These are phyloP conservation scores for Motacilla alba DNA, from an alignment of 2,113 vertebrate species.

Conservation along the genomic window DNA sequence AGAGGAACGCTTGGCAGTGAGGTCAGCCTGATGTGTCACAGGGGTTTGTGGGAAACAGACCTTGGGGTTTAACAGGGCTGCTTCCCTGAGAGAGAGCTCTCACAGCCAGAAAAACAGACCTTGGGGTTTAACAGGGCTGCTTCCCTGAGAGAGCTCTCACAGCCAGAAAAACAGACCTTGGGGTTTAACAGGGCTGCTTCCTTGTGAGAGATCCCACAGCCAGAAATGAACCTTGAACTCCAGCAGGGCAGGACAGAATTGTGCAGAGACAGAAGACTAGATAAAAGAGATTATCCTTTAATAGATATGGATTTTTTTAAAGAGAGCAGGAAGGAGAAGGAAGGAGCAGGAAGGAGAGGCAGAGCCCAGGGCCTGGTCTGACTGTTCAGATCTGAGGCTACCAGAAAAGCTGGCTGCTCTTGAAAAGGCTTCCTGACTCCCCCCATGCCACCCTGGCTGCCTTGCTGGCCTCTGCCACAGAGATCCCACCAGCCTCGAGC, in stretches of 20 bases:
- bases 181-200: not conserved
- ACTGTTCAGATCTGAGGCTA: not conserved
- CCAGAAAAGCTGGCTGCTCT: not conserved
- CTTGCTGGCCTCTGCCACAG: not conserved
- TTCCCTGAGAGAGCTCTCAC: not conserved
- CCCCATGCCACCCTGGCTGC: not conserved
- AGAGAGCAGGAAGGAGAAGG: not conserved
- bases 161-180: not conserved
- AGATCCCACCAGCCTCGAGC: not conserved
- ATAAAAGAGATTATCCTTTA: not conserved
- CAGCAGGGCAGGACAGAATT: not conserved
- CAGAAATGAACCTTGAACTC: not conserved
- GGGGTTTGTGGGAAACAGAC: not conserved
- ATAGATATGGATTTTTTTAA: not conserved
- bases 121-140: too few relatives aligned
- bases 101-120: not conserved
- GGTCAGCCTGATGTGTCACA: not conserved
- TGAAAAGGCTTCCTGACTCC: slow-evolving; percentile 49
- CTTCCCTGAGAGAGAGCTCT: not conserved
- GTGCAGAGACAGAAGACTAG: not conserved
- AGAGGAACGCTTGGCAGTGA: not conserved
- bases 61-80: too few relatives aligned
- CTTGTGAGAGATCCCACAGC: not conserved
- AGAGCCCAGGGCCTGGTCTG: not conserved
- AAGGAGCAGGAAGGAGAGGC: not conserved